phyloP scores from a whole-genome alignment of 1,140 invertebrate species.

The Leptopilina clavipes region DNA sequence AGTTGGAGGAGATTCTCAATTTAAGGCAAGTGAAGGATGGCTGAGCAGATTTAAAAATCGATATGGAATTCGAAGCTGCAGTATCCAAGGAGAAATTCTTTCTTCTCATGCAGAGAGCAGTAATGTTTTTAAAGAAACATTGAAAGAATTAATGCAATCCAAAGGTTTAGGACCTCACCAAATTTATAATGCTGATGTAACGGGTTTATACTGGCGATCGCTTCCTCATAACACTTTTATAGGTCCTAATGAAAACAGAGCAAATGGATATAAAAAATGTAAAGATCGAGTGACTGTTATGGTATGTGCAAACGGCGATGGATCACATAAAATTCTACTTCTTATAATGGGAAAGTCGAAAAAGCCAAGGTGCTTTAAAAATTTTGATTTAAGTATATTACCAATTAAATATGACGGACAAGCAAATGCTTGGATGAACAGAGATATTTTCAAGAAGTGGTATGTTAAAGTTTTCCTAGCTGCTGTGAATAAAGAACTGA shows the following conservation, averaged over 20 bases:
- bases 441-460: slow-evolving; percentile 1
- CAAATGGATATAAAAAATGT: slow-evolving; percentile 36
- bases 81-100: slow-evolving; percentile 26
- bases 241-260: background rate
- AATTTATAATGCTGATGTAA: slow-evolving; percentile 29
- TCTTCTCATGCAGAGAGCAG: background rate
- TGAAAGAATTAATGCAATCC: background rate
- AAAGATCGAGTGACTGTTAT: slow-evolving; percentile 61
- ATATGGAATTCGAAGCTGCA: slow-evolving; percentile 55
- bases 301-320: slow-evolving; percentile 46
- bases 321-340: slow-evolving; percentile 26
- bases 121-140: background rate
- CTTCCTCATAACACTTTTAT: slow-evolving; percentile 26
- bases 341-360: slow-evolving; percentile 41
- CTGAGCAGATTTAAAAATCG: slow-evolving; percentile 57
- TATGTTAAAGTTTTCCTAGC: background rate
- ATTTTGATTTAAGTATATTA: background rate
- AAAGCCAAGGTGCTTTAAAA: slow-evolving; percentile 42
- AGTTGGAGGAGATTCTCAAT: no score
- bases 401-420: background rate
- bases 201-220: background rate
- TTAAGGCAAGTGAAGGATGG: slow-evolving; percentile 59
- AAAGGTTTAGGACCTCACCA: background rate
- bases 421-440: slow-evolving; percentile 29
- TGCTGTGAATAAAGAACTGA: background rate